Evolutionary conservation across 2,113 vertebrate species (phyloP), one percentile per base, ranked within the genome.

Genomic region (Peromyscus polionotus): DNA sequence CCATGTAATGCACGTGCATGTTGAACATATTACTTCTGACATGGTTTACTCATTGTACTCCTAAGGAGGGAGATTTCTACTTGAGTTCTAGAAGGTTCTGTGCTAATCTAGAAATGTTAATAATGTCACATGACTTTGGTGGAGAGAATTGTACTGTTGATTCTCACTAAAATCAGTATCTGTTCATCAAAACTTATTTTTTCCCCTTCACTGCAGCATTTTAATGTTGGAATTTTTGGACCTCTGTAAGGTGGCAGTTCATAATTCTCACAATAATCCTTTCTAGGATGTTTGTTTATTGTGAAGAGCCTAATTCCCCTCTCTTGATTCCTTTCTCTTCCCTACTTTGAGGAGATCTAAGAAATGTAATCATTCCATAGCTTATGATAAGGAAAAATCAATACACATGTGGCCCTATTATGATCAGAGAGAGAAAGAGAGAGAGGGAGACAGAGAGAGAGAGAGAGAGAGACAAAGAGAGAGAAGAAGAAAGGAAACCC

Each of bases 21-120:
- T 24, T 3, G 14, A 59, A 45, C n/a, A 6, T 17, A 42, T 26
- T n/a, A 28, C 24, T 63, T 79, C 59, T 57, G 54, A 4, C 13
- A 17, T 2, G 9, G 16, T 67, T 48, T 39, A 39, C 3, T 70
- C 16, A 14, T 10, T 61, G 8, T 3, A 33, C 7, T 33, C 0
- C 22, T 33, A 11, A 57, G 26, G 1, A 28, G 20, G 51, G 10
- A 16, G 7, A 20, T 14, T n/a, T 5, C 20, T 24, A 4, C 33
- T 42, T 83, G n/a, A 61, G n/a, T 59, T 79, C 31, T 54, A 36
- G 36, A 45, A 87, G 31, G 39, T 77, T 16, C 22, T 28, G 26
- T 42, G 45, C 54, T 73, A 5, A 10, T 22, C 11, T 42, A 4
- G 24, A 84, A 24, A 36, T 24, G 17, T 67, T 61, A 61, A 24